Percentiles rank a stretch among this genome's conserved stretches.
Evolutionary conservation across 2,113 vertebrate genomes (phyloP).

Genomic region (Tachysurus fulvidraco): DNA sequence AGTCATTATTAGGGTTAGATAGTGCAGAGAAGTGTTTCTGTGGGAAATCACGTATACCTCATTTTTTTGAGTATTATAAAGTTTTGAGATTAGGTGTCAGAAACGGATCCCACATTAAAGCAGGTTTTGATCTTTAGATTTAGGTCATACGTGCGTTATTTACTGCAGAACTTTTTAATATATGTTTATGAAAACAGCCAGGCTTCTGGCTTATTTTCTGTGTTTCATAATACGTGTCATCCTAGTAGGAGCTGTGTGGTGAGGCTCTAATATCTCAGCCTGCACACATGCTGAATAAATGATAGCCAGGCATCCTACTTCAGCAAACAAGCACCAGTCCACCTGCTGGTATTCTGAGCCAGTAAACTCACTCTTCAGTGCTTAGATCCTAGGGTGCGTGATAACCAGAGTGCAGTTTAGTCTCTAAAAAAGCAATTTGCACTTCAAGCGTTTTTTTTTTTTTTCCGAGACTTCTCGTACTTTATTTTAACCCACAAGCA

Average conservation of each 20-base stretch:
- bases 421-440: not conserved
- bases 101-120: not conserved
- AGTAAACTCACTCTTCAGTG: slow-evolving; percentile 1
- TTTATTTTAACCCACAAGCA: not conserved
- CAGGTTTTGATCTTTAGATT: too few relatives aligned
- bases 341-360: slow-evolving; percentile 15
- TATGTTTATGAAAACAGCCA: too few relatives aligned
- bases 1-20: not conserved
- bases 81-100: not conserved
- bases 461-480: not conserved
- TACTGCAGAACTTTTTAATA: not conserved
- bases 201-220: slow-evolving; percentile 25
- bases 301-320: slow-evolving; percentile 54
- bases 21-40: too few relatives aligned
- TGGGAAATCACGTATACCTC: not conserved
- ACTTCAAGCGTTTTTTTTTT: not conserved
- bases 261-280: slow-evolving; percentile 38
- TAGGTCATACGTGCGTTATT: not conserved
- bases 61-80: not conserved
- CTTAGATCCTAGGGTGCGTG: not conserved
- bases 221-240: slow-evolving; percentile 41
- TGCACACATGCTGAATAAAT: slow-evolving; percentile 59
- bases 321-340: slow-evolving; percentile 43
- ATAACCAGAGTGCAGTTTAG: not conserved
- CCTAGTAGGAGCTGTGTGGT: slow-evolving; percentile 36